Evolutionary conservation across 2,888 invertebrate genomes (phyloP), one percentile per base, ranked within the genome.

Genomic region (Acleris laterana): DNA sequence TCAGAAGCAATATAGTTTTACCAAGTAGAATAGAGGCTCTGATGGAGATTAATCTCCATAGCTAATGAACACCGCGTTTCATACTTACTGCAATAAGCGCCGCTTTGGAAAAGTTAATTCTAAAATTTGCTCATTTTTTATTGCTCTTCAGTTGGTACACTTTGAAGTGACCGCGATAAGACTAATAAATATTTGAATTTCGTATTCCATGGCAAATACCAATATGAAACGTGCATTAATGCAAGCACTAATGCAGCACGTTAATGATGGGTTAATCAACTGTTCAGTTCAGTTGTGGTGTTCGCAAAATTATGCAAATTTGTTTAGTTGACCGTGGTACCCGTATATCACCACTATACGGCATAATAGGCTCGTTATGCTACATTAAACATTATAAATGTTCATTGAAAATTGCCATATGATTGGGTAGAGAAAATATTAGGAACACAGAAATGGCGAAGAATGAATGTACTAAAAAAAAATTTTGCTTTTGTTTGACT

Each of bases 271-370:
- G 51, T 52, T 66, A 62, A 66, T 66, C 66, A 62, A 57, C 61
- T 28, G 51, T 61, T 13, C 66, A 62, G 56, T 57, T 46, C 61
- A 20, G 65, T 55, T 56, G 61, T 51, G 65, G 65, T 51, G 46
- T 57, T 38, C 46, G 66, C 56, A 46, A 57, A 62, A 66, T 66
- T 66, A 66, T 66, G 66, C 66, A 62, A 66, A 66, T 66, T 62
- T 66, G 62, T 62, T 66, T 66, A 66, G 62, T 57, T 56, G 61
- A 62, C 44, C 56, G 66, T 48, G 60, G 22, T 17, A 32, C 61
- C 44, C 44, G 38, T 66, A 38, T 57, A 65, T 65, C 49, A 65
- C 55, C 53, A 48, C 38, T 51, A n/a, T 62, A 51, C 13, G 46
- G 25, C 51, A 56, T 62, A 62, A 61, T 66, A 51, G 22, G 17